Conservation (phyloP, 1,140 invertebrate species). For the Campoletis sonorensis region DNA sequence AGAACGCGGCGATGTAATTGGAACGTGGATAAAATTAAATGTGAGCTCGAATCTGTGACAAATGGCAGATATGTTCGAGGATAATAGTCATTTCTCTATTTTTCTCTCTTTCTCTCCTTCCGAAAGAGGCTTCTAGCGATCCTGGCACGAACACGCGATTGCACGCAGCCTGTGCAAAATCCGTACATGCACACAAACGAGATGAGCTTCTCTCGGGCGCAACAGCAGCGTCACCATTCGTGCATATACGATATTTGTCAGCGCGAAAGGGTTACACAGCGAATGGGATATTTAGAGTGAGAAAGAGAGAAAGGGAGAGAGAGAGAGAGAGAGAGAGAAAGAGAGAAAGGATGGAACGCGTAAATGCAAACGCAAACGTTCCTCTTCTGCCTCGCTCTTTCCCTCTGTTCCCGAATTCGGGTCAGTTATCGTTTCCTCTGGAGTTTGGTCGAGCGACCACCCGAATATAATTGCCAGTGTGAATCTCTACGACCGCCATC, state of each 20-base stretch:
- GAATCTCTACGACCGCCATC: constrained; percentile 38
- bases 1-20: no score
- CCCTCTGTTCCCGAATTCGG: constrained; percentile 61
- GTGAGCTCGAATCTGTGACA: neutral
- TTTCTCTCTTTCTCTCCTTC: neutral
- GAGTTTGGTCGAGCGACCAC: constrained; percentile 45
- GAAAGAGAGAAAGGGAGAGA: neutral
- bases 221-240: constrained; percentile 15
- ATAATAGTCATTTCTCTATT: neutral
- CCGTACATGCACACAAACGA: constrained; percentile 4
- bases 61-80: neutral
- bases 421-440: constrained; percentile 69
- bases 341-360: neutral
- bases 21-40: no score
- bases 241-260: constrained; percentile 61
- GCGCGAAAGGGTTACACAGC: constrained; percentile 54
- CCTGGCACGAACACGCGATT: constrained; percentile 26
- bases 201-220: neutral
- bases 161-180: constrained; percentile 27
- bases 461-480: constrained; percentile 61
- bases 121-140: constrained; percentile 3
- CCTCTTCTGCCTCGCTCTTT: constrained; percentile 45
- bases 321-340: neutral
- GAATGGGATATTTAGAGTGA: constrained; percentile 11
- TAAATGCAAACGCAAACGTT: constrained; percentile 67